phyloP scores from a whole-genome alignment of 1,140 invertebrate species.

The Cyclargus thomasi region DNA sequence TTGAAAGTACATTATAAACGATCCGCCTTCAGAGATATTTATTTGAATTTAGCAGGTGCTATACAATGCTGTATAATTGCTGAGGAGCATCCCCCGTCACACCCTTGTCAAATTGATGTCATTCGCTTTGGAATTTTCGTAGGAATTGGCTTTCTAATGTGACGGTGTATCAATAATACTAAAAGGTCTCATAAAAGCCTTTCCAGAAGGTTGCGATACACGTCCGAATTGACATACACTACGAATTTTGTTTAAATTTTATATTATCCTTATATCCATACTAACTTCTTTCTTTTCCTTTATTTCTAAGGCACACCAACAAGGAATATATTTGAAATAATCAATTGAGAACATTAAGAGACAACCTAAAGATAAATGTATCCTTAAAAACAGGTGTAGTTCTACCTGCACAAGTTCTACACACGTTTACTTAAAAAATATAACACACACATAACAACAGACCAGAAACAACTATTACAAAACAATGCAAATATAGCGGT shows the following conservation, averaged over 20 bases:
- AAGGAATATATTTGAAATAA: too few relatives aligned
- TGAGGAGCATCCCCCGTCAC: constrained; percentile 27
- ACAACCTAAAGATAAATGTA: too few relatives aligned
- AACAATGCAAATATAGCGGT: too few relatives aligned
- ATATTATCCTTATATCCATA: too few relatives aligned
- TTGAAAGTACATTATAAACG: constrained; percentile 6
- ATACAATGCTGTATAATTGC: constrained; percentile 31
- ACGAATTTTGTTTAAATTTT: not conserved
- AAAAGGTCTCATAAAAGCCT: constrained; percentile 2
- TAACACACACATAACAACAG: too few relatives aligned
- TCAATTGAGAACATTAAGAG: too few relatives aligned
- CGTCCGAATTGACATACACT: not conserved
- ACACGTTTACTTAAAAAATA: too few relatives aligned
- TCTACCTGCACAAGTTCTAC: too few relatives aligned
- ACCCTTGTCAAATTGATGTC: constrained; percentile 33
- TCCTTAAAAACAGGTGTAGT: too few relatives aligned
- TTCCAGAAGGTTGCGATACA: not conserved
- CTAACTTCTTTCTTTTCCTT: too few relatives aligned
- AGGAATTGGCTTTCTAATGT: constrained; percentile 29
- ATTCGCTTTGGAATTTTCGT: constrained; percentile 27
- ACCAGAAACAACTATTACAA: too few relatives aligned
- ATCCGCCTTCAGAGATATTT: constrained; percentile 14
- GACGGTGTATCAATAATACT: constrained; percentile 11
- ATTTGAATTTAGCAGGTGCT: constrained; percentile 25
- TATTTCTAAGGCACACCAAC: too few relatives aligned